phyloP scores from a whole-genome alignment of 2,113 vertebrate genomes.

The Hypomesus transpacificus region DNA sequence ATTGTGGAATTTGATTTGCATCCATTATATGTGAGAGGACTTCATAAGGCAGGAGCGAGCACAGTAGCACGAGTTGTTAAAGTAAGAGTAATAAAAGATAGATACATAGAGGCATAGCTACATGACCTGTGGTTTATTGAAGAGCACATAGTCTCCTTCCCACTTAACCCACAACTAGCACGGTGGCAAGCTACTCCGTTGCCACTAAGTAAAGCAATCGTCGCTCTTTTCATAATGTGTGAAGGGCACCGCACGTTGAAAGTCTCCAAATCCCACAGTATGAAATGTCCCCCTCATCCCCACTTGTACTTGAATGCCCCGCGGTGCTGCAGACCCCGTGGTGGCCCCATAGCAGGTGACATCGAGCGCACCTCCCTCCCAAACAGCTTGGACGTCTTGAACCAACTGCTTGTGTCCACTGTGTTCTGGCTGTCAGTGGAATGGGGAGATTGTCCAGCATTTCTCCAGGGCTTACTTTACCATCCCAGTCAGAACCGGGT shows the following conservation, averaged over 20 bases:
- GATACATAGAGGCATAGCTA: slow-evolving; percentile 4
- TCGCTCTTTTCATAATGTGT: not conserved
- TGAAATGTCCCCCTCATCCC: not conserved
- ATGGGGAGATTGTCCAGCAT: not conserved
- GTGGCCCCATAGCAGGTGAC: not conserved
- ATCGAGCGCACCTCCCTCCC: not conserved
- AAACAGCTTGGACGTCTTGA: not conserved
- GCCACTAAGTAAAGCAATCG: not conserved
- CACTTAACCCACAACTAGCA: slow-evolving; percentile 16
- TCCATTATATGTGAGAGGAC: slow-evolving; percentile 16
- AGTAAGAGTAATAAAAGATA: not conserved
- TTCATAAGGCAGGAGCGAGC: slow-evolving; percentile 8
- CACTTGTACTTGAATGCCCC: not conserved
- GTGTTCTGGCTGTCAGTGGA: not conserved
- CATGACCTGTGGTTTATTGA: not conserved
- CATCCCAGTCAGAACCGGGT: not conserved
- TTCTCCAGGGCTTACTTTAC: not conserved
- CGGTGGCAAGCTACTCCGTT: not conserved
- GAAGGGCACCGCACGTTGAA: not conserved
- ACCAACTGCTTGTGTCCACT: not conserved
- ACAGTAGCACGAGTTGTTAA: not conserved
- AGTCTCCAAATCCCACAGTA: not conserved
- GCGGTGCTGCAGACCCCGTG: not conserved
- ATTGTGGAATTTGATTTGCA: slow-evolving; percentile 16
- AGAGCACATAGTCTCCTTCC: not conserved